These are phyloP conservation scores for Drosophila erecta DNA, from an alignment of 1,140 invertebrate species.

Conservation along the genomic window DNA sequence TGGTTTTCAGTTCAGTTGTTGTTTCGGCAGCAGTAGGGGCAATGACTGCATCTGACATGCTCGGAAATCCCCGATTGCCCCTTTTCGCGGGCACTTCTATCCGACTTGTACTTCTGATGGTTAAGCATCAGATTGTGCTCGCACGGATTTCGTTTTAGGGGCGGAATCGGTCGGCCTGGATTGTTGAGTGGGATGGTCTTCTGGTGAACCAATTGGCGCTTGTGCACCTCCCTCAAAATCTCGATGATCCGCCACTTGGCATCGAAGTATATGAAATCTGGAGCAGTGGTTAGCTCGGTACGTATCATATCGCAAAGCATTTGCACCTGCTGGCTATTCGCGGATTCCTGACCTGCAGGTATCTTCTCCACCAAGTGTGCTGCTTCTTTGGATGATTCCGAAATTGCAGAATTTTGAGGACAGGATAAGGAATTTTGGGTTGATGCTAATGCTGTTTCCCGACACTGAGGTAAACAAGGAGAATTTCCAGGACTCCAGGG, in stretches of 20 bases:
- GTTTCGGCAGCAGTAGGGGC: slow-evolving; percentile 31
- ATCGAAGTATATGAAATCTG: slow-evolving; percentile 65
- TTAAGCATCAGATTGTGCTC: not conserved
- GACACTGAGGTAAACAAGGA: not conserved
- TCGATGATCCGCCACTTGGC: slow-evolving; percentile 79
- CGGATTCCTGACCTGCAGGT: not conserved
- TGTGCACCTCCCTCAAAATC: slow-evolving; percentile 65
- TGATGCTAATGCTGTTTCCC: not conserved
- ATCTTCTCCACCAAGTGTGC: too few relatives aligned
- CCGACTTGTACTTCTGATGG: not conserved
- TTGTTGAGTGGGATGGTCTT: slow-evolving; percentile 16
- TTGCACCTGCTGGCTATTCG: slow-evolving; percentile 46
- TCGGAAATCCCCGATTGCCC: not conserved
- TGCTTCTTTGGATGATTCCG: not conserved
- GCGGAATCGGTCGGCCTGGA: not conserved
- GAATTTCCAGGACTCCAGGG: not conserved
- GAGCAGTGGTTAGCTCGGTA: slow-evolving; percentile 40
- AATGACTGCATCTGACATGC: not conserved
- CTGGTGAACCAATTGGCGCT: slow-evolving; percentile 47
- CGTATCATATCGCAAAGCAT: slow-evolving; percentile 71
- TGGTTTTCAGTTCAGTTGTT: slow-evolving; percentile 4
- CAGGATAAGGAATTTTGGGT: not conserved
- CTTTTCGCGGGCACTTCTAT: not conserved
- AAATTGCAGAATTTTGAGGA: too few relatives aligned
- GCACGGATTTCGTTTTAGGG: not conserved